Conservation (phyloP, 2,888 invertebrate species). For the Candidula unifasciata region DNA sequence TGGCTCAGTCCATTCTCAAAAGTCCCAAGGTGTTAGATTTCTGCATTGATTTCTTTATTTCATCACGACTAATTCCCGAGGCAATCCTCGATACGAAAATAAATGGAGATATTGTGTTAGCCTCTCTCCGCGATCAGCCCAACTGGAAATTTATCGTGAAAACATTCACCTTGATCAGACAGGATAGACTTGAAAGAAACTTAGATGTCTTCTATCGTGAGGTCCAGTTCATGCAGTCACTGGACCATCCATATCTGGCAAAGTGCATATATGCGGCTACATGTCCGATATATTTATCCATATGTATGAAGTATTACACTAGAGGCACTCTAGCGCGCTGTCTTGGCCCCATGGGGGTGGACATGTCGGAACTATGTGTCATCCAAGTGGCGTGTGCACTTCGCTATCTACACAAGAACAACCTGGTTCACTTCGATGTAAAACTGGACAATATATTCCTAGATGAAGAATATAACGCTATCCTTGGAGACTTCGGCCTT, state of each 20-base stretch:
- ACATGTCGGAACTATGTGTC: not conserved
- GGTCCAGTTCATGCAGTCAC: not conserved
- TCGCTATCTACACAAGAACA: not conserved
- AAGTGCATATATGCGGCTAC: not conserved
- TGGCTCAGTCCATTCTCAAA: too few species aligned
- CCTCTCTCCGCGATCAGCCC: not conserved
- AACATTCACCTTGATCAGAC: not conserved
- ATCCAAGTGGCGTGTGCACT: slow-evolving; percentile 4
- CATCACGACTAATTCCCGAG: not conserved
- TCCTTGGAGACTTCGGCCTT: slow-evolving; percentile 18
- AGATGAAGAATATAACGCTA: not conserved
- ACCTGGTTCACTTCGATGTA: not conserved
- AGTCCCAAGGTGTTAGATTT: too few species aligned
- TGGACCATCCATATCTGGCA: not conserved
- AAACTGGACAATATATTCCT: slow-evolving; percentile 1
- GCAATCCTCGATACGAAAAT: not conserved
- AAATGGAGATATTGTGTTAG: not conserved
- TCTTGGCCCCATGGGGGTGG: too few species aligned
- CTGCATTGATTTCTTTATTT: too few species aligned
- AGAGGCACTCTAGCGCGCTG: not conserved
- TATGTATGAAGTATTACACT: not conserved
- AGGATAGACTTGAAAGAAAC: not conserved
- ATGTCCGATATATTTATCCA: not conserved
- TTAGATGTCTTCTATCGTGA: not conserved
- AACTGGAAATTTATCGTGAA: not conserved